A percentile compares a stretch with the other conserved stretches of the same genome.
phyloP scores from a whole-genome alignment of 92 coral and sea anemone species.

The Umimayanthus chanpuru region DNA sequence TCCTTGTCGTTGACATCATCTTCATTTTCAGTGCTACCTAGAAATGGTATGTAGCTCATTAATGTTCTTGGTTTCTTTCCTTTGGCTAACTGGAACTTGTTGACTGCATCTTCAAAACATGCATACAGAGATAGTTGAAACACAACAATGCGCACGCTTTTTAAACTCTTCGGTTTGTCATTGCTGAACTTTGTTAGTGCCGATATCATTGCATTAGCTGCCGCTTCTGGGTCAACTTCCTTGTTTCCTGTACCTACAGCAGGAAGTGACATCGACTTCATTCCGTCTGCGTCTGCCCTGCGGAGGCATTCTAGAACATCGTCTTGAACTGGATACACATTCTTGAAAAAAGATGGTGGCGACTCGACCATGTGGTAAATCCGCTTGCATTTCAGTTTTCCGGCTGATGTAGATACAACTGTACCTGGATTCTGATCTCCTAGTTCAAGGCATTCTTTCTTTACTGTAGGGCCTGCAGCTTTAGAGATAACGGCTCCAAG shows the following conservation, averaged over 20 bases:
- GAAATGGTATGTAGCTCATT: neutral
- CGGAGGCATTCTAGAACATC: constrained; percentile 53
- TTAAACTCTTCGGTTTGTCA: constrained; percentile 45
- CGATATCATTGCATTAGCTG: constrained; percentile 57
- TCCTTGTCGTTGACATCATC: neutral
- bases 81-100: constrained; percentile 11
- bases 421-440: neutral
- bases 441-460: constrained; percentile 47
- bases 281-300: constrained; percentile 37
- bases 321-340: constrained; percentile 24
- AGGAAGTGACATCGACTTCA: constrained; percentile 69
- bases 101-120: constrained; percentile 27
- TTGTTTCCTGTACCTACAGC: constrained; percentile 74
- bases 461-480: constrained; percentile 66
- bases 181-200: constrained; percentile 59
- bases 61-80: neutral
- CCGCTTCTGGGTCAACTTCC: constrained; percentile 35
- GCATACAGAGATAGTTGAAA: constrained; percentile 29
- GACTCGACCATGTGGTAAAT: constrained; percentile 65
- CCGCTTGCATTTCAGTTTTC: constrained; percentile 43
- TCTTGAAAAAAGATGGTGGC: neutral
- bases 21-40: neutral
- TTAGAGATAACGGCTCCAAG: constrained; percentile 61
- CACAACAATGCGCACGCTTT: constrained; percentile 67
- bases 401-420: constrained; percentile 53